Evolutionary conservation across 2,113 vertebrate species (phyloP).

Genomic region (Procapra przewalskii): DNA sequence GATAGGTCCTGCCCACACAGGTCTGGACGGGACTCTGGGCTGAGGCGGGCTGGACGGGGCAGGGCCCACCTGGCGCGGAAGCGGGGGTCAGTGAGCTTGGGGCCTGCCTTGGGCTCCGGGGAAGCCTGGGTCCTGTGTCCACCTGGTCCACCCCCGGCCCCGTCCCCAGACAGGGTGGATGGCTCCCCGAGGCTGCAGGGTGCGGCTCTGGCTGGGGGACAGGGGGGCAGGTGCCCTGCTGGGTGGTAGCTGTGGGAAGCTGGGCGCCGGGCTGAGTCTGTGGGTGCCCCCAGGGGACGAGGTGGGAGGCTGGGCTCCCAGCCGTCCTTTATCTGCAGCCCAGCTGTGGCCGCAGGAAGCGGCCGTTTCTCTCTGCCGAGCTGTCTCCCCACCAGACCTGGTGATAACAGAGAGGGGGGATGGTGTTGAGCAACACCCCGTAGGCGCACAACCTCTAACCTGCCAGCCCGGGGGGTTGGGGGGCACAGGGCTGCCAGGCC

Average conservation of each 20-base stretch:
- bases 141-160: neutral
- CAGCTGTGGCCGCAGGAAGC: slow-evolving; percentile 43
- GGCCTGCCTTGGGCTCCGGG: neutral
- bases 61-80: neutral
- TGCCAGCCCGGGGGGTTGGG: neutral
- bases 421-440: neutral
- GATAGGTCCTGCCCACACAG: neutral
- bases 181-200: neutral
- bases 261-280: neutral
- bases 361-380: neutral
- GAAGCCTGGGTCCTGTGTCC: neutral
- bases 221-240: neutral
- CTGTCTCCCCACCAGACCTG: neutral
- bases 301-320: neutral
- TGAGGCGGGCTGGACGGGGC: no score
- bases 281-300: neutral
- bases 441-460: neutral
- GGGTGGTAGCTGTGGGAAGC: neutral
- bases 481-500: neutral
- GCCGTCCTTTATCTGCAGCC: slow-evolving; percentile 49
- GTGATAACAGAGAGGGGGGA: neutral
- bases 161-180: neutral
- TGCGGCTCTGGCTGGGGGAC: no score
- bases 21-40: neutral
- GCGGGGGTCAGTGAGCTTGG: no score